Evolutionary conservation across 2,888 invertebrate species (phyloP), one percentile per base, ranked within the genome.

Genomic region (Synanthedon andrenaeformis): DNA sequence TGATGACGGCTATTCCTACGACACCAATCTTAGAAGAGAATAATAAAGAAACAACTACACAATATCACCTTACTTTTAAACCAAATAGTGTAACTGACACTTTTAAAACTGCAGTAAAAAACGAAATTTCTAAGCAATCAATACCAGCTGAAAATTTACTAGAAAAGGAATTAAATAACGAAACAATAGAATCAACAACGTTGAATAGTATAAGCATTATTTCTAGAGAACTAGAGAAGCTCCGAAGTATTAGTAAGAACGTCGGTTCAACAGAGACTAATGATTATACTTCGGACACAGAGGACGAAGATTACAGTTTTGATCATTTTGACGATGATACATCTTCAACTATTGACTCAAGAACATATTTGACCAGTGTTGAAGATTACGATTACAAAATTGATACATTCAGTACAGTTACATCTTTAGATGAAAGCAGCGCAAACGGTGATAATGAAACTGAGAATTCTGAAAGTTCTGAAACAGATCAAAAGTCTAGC

Each of bases 161-260:
- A 12, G 60, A 64, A 54, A 55, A 54, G 28, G 53, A 58, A 53
- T 54, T 14, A 14, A 51, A 57, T 23, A 54, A 54, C 14, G 56
- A 54, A 42, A 42, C 62, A 13, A 53, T 59, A 4, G 66, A 67
- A 61, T 65, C 59, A 10, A 67, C 65, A 4, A 66, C 66, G 10
- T 53, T 67, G 11, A 54, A 62, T 49, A 63, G 58, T 60, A 61
- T 67, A 58, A 52, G 56, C 12, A 53, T 65, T 23, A 56, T 56
- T 2, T 57, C 61, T 52, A 64, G 64, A 56, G 69, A 76, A 63
- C 58, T 77, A 48, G 64, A 72, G 58, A 65, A 62, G 56, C 56
- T 77, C 35, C 67, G 69, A 62, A 66, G 70, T 52, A 61, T 76
- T 42, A 65, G 61, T 55, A 6, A 8, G 6, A 51, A 28, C 5